phyloP scores from a whole-genome alignment of 92 coral and sea anemone species.

The Diadumene lineata region DNA sequence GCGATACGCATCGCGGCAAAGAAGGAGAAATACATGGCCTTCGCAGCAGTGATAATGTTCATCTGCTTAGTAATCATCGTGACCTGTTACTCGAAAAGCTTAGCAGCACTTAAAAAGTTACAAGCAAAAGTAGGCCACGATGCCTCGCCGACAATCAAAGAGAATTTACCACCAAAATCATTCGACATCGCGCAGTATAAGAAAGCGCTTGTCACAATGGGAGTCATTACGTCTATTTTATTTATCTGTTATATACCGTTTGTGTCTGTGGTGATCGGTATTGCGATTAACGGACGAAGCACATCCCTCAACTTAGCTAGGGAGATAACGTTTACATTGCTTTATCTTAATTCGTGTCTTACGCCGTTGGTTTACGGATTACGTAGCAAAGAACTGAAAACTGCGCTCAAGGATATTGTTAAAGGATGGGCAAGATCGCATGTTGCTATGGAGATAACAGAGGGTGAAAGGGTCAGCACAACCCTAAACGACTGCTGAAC shows the following conservation, averaged over 20 bases:
- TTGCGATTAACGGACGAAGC: constrained; percentile 42
- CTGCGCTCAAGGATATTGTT: constrained; percentile 16
- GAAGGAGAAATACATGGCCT: constrained; percentile 41
- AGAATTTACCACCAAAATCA: neutral
- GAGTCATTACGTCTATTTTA: constrained; percentile 17
- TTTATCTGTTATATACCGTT: constrained; percentile 41
- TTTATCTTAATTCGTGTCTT: constrained; percentile 38
- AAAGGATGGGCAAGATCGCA: neutral
- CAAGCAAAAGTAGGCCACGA: constrained; percentile 15
- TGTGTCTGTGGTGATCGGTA: constrained; percentile 41
- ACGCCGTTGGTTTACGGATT: constrained; percentile 40
- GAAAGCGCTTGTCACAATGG: constrained; percentile 31
- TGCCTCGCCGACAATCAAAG: neutral
- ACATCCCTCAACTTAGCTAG: constrained; percentile 18
- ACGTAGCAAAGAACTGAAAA: constrained; percentile 37
- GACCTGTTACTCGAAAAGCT: constrained; percentile 18
- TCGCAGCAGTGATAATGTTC: constrained; percentile 44
- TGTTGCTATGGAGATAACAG: constrained; percentile 9
- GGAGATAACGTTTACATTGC: constrained; percentile 31
- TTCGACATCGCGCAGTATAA: constrained; percentile 34
- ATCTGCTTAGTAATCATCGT: constrained; percentile 24
- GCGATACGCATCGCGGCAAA: constrained; percentile 31
- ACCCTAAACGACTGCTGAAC: no score
- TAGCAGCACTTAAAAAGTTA: constrained; percentile 26
- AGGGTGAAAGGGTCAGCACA: constrained; percentile 10